Evolutionary conservation across 2,888 invertebrate genomes (phyloP), one percentile per base, ranked within the genome.

Genomic region (Ormyrus rosae): DNA sequence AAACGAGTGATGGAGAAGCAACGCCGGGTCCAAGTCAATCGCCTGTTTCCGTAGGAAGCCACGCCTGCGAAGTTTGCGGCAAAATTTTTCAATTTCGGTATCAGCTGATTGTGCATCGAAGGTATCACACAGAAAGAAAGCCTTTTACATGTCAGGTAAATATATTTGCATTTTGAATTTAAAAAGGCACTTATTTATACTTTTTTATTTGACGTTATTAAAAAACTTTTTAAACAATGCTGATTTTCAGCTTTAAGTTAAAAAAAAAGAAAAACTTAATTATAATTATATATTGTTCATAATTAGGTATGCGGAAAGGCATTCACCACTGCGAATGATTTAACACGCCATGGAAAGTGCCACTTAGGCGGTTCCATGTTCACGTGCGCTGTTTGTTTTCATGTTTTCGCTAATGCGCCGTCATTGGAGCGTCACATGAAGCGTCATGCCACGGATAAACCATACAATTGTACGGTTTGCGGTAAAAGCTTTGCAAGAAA

Each of bases 51-150:
- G 91, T 91, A 50, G 94, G 94, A 34, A 93, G 93, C 83, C 96
- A 96, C 90, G 93, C 95, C 19, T 96, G 96, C 90, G 96, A 96
- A 90, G 93, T 96, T 81, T 96, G 96, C 87, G 96, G 96, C 72
- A 96, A 96, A 91, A 95, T 96, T 91, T 96, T 96, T 91, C 96
- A 96, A 87, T 96, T 95, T 90, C 94, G 96, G 79, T 96, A 97
- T 91, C 96, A 96, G 89, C 93, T 96, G 80, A 96, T 96, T 86
- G 96, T 96, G 61, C 96, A 97, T 91, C 93, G 96, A 87, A 94
- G 96, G 85, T 96, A 96, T 91, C 97, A 97, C 87, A 96, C 95
- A 61, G 96, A 96, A 91, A 93, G 95, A 84, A 96, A 96, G 89
- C 96, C 96, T 63, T 96, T 96, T 88, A 95, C 96, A 81, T 93